Evolutionary conservation across 2,113 vertebrate genomes (phyloP), one percentile per base, ranked within the genome.

Genomic region (Megaceryle torquata): DNA sequence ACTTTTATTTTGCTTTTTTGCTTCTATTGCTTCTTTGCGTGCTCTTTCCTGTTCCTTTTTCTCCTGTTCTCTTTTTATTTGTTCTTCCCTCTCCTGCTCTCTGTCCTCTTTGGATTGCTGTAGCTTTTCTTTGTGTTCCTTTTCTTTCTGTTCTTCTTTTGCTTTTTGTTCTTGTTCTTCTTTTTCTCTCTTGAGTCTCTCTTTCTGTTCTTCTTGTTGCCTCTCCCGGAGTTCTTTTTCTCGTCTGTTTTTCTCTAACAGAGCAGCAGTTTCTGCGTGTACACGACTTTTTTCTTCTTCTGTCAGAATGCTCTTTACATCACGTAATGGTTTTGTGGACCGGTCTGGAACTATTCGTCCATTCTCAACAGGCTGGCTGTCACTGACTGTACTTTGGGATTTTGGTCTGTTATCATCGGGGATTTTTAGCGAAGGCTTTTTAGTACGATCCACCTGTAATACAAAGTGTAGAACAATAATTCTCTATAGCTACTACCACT

Each of bases 371-470:
- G 85, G n/a, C 15, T 95, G 96, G n/a, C 80, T 93, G 44, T 99
- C 98, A 63, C 94, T 95, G 5, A 84, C 92, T n/a, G 94, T 43
- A 48, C 92, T 93, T 28, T 99, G 98, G 39, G 96, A 68, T 59
- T 93, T 98, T 54, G 97, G 57, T 74, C 91, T 98, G 16, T 96
- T 83, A 15, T 98, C 97, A 31, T 98, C 98, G 3, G 97, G 94
- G 29, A 97, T 83, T 91, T 96, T 97, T 68, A 98, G 88, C 1
- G 97, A 90, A 14, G 99, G 99, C 88, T 99, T 99, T 96, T 99
- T 99, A 80, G 98, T 98, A 48, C 99, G 99, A 97, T 99, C 99
- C 91, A 99, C 97, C 99, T 99, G 92, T n/a, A 96, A 91, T 56
- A 84, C 90, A 57, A 81, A 83, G 85, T 41, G 69, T 43, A 87